phyloP scores from a whole-genome alignment of 2,888 invertebrate species.

The Habroteleia sp. region DNA sequence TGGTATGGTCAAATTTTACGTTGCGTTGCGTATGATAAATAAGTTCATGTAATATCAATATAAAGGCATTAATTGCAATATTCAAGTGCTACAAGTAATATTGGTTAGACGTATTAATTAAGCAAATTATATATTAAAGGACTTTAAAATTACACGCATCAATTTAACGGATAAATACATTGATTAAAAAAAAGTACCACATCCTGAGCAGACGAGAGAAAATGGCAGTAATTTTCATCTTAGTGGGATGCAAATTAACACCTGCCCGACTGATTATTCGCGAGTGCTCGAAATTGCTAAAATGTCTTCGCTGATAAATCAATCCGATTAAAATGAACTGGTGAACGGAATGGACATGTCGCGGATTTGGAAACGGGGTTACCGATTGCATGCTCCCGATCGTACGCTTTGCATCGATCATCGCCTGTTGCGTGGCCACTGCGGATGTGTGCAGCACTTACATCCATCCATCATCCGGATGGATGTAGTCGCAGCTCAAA shows the following conservation, averaged over 20 bases:
- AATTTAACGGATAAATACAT: no score
- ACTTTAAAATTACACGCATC: no score
- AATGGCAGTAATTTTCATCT: conserved; percentile 1
- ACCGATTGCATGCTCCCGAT: conserved; percentile 67
- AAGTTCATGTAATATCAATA: no score
- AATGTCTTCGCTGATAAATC: conserved; percentile 18
- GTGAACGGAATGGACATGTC: conserved; percentile 12
- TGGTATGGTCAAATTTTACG: no score
- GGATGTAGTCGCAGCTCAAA: conserved; percentile 59
- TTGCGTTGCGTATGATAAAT: no score
- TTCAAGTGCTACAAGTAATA: no score
- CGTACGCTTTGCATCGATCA: conserved; percentile 78
- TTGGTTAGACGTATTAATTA: no score
- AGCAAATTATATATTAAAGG: no score
- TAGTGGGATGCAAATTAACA: conserved; percentile 24
- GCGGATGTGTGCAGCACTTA: conserved; percentile 64
- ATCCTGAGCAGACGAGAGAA: conserved; percentile 12
- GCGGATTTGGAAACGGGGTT: conserved; percentile 41
- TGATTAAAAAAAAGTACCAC: no score
- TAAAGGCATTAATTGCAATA: no score
- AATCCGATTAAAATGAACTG: conserved; percentile 33
- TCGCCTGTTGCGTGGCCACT: conserved; percentile 76
- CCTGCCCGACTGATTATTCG: conserved; percentile 24
- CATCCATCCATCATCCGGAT: conserved; percentile 78
- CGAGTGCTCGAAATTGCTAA: conserved; percentile 21